Percentiles rank a stretch among this genome's conserved stretches.
Conservation (phyloP, 2,797 vertebrate genomes). For the Notolepis coatsorum region DNA sequence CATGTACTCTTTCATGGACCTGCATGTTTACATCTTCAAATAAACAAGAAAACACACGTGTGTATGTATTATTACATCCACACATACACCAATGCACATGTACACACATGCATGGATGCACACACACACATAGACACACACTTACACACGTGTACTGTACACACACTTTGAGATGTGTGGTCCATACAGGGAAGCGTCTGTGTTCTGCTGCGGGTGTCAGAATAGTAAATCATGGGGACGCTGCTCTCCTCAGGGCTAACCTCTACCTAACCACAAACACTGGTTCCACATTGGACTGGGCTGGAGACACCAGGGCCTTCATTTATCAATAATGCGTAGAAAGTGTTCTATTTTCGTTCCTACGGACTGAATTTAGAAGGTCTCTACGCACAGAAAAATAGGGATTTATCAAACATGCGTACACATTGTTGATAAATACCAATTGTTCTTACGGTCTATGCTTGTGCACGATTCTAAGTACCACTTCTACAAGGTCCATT, state of each 20-base stretch:
- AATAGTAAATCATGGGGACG: conserved; percentile 24
- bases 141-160: neutral
- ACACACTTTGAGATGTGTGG: neutral
- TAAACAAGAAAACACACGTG: neutral
- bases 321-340: too few species aligned
- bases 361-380: too few species aligned
- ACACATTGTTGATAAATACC: too few species aligned
- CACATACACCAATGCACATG: neutral
- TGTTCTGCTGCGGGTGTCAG: conserved; percentile 1
- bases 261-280: conserved; percentile 14
- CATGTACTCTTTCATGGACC: neutral
- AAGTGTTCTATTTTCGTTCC: too few species aligned
- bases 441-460: too few species aligned
- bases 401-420: too few species aligned
- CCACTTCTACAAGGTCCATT: too few species aligned
- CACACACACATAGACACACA: neutral
- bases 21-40: neutral
- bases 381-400: too few species aligned
- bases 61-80: neutral
- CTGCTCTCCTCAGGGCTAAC: conserved; percentile 3
- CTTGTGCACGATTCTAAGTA: too few species aligned
- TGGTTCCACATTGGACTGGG: conserved; percentile 7
- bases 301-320: too few species aligned
- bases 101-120: neutral
- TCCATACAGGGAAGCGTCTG: conserved; percentile 8